Evolutionary conservation across 2,797 vertebrate genomes (phyloP), one percentile per base, ranked within the genome.

Genomic region (Bufotes viridis): DNA sequence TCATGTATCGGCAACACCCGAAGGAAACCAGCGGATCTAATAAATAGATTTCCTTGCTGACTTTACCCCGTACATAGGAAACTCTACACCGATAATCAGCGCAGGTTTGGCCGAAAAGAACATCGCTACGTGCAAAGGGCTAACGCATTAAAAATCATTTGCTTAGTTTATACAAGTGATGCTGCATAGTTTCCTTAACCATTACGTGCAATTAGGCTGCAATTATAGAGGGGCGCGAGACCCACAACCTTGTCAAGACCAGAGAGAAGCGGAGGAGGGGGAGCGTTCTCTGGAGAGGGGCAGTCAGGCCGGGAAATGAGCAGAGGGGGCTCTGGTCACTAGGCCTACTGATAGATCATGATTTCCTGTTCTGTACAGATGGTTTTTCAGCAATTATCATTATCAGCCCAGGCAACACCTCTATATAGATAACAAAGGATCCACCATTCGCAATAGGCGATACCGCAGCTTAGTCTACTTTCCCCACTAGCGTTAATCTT

Each of bases 141-240:
- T 61, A 84, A 84, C 57, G 63, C 61, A 51, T 70, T 58, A 49
- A 69, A 87, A 84, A 70, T 67, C 53, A 84, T 57, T 29, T 42
- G 61, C 49, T 24, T n/a, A 51, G 74, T 84, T 22, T 70, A 84
- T 78, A 26, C 18, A 57, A 55, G 60, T 13, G 81, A 83, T 60
- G 17, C 74, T 49, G 81, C 81, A 63, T 63, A 70, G 60, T 83
- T 83, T 84, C 75, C 87, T 51, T 51, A 58, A 49, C 81, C 63
- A 80, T 80, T 88, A 84, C 3, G 60, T 69, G 60, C 53, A 88
- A 88, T 88, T 70, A 88, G 82, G 63, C 22, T 70, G 86, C 57
- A 87, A 82, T 75, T 87, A 76, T 5, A 53, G 29, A 67, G 22
- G 26, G 76, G 51, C 11, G 34, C n/a, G 57, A 58, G 85, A 76